Evolutionary conservation across 2,888 invertebrate species (phyloP), one percentile per base, ranked within the genome.

Genomic region (Sycophila texana): DNA sequence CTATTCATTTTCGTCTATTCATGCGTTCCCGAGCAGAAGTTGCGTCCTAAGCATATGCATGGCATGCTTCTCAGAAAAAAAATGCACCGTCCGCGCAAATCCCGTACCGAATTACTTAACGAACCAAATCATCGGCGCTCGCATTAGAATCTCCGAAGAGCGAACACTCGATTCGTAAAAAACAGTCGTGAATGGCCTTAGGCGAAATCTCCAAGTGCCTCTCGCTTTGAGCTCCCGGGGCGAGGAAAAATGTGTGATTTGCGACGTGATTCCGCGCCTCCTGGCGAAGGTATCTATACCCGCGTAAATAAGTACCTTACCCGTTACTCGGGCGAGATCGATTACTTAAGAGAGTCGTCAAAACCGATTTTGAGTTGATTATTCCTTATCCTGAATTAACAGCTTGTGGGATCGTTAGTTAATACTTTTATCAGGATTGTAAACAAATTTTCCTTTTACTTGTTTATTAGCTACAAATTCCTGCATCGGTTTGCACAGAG

Each of bases 81-180:
- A 22, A 22, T 51, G 16, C 16, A 57, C 1, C 10, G 74, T 39
- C 51, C 53, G 60, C 61, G 16, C n/a, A 30, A 39, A n/a, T n/a
- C 14, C 10, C 1, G 39, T 18, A 7, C 39, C 4, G 47, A 30
- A 58, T 75, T 75, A 75, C 68, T 75, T 53, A 75, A 75, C 68
- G 61, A 75, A 61, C 60, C 20, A 68, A 75, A 68, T 75, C 30
- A 75, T 75, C 61, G 61, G 53, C 60, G 61, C 67, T 75, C 60
- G 7, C 5, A 13, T 22, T 30, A 53, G 74, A 65, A 57, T 71
- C 49, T 58, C 58, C 4, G 47, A 22, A 20, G 58, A 18, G 58
- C 58, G 55, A 18, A 18, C 2, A 20, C 55, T 49, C 55, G 10
- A 57, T 39, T 22, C 68, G 58, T 26, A 71, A 58, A 71, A 39